These are phyloP conservation scores for Thymelicus sylvestris DNA, from an alignment of 2,888 invertebrate species.

Conservation along the genomic window DNA sequence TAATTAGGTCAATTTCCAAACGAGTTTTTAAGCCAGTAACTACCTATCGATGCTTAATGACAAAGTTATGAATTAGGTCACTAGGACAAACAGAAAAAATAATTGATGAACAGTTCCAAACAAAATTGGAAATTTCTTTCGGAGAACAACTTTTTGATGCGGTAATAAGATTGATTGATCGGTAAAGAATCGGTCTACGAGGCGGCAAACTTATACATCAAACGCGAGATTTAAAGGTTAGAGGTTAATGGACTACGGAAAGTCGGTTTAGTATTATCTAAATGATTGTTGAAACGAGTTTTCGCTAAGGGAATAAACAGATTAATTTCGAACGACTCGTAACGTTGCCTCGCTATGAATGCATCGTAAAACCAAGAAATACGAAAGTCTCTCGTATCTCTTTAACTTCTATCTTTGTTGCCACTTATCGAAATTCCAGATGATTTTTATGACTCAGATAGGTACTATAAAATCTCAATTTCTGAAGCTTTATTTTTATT, in stretches of 20 bases:
- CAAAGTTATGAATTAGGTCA: conserved; percentile 5
- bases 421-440: conserved; percentile 17
- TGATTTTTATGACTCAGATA: background rate
- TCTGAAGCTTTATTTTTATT: conserved; percentile 5
- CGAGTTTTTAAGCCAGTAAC: background rate
- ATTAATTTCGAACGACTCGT: conserved; percentile 9
- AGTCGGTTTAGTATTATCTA: conserved; percentile 21
- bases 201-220: conserved; percentile 21
- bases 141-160: conserved; percentile 6
- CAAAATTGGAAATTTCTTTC: conserved; percentile 8
- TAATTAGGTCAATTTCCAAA: background rate
- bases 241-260: conserved; percentile 26
- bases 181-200: conserved; percentile 2
- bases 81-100: conserved; percentile 11
- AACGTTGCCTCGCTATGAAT: conserved; percentile 4
- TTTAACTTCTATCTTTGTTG: background rate
- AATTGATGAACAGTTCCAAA: conserved; percentile 12
- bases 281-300: conserved; percentile 29
- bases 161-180: conserved; percentile 27
- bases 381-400: background rate
- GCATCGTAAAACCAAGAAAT: conserved; percentile 19
- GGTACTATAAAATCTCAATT: too few species aligned
- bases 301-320: conserved; percentile 15
- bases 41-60: background rate
- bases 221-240: conserved; percentile 22